A percentile compares a stretch with the other conserved stretches of the same genome.
These are phyloP conservation scores for Macroramphosus scolopax DNA, from an alignment of 2,797 vertebrate species.

Conservation along the genomic window DNA sequence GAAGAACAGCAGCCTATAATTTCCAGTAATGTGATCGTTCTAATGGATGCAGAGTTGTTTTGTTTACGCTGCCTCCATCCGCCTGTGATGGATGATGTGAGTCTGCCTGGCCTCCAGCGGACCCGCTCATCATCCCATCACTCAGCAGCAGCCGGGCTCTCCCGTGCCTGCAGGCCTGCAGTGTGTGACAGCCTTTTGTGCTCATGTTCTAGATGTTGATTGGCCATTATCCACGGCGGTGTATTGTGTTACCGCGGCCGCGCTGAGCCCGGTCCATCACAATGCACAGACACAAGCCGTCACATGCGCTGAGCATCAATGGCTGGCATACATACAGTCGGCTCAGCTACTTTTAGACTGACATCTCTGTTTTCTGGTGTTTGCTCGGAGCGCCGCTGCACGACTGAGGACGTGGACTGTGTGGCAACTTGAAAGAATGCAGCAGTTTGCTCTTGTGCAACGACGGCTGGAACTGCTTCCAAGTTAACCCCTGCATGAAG, in stretches of 20 bases:
- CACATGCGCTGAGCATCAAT: conserved; percentile 50
- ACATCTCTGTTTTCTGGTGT: conserved; percentile 56
- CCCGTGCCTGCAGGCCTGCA: conserved; percentile 16
- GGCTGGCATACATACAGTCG: conserved; percentile 54
- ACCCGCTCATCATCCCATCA: conserved; percentile 23
- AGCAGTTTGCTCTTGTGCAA: neutral
- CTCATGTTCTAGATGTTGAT: conserved; percentile 69
- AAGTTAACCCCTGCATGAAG: neutral
- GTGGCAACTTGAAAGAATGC: neutral
- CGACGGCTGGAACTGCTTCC: neutral
- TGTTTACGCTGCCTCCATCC: no score
- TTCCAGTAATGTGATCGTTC: no score
- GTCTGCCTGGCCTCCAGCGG: conserved; percentile 1
- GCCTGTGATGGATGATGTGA: conserved; percentile 9
- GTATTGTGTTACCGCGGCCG: conserved; percentile 68
- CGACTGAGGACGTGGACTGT: neutral
- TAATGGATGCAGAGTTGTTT: no score
- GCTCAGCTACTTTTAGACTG: conserved; percentile 66
- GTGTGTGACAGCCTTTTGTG: conserved; percentile 57
- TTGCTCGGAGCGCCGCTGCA: conserved; percentile 42
- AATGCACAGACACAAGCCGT: conserved; percentile 53
- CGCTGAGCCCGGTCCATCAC: conserved; percentile 43
- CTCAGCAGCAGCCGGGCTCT: conserved; percentile 26
- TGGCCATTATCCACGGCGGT: no score
- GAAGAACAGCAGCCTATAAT: no score